Evolutionary conservation across 2,797 vertebrate species (phyloP).

Genomic region (Galago senegalensis): DNA sequence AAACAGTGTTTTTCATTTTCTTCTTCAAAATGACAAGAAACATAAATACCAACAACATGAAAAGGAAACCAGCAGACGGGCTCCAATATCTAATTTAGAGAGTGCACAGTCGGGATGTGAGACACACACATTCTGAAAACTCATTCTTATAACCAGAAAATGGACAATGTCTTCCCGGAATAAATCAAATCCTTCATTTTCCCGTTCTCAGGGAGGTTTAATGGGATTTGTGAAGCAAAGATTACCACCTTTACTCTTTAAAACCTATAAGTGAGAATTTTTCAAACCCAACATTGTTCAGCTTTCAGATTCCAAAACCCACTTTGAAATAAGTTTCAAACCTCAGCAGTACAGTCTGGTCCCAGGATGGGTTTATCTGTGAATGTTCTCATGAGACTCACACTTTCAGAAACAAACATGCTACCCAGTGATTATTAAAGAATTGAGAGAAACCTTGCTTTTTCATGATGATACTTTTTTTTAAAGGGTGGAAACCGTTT

Average conservation of each 20-base stretch:
- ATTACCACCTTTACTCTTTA: neutral
- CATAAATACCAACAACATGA: neutral
- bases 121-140: neutral
- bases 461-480: neutral
- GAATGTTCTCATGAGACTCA: neutral
- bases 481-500: neutral
- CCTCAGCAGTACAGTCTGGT: neutral
- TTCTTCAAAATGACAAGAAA: constrained; percentile 37
- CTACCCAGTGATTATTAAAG: neutral
- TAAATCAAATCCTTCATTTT: neutral
- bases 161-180: neutral
- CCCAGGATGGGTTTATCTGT: neutral
- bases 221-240: neutral
- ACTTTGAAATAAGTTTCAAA: constrained; percentile 15
- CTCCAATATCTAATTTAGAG: neutral
- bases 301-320: constrained; percentile 34
- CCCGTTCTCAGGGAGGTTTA: neutral
- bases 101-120: neutral
- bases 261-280: neutral
- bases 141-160: constrained; percentile 7
- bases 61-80: neutral
- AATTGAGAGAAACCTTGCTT: neutral
- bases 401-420: neutral
- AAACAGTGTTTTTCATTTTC: constrained; percentile 63
- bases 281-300: neutral